Base-by-base conservation (phyloP, 2,797 vertebrate species). In the Danionella dracula region DNA sequence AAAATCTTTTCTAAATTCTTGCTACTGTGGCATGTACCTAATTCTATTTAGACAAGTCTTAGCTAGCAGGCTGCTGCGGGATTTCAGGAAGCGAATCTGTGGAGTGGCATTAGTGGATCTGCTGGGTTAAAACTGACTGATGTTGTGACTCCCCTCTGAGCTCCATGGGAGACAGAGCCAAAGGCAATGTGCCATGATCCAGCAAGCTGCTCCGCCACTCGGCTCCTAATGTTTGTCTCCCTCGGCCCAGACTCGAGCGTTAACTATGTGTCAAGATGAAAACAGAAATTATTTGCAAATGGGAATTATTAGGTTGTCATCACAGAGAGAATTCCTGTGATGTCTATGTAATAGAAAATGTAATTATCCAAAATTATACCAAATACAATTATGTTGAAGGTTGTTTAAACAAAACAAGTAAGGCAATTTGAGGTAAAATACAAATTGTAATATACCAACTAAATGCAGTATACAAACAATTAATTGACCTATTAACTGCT, bases 171-270 rank as follows among this genome's bases (percentile, higher is more conserved):
- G 21, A 54, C 10, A 5, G 19, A 65, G 50, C 62, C 40, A 65
- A 51, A 65, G 62, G 62, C 62, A 65, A 65, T 54, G 31, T 65
- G 61, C 61, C 49, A 65, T 65, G 61, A 65, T 65, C 40, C 40
- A 54, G 49, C 61, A 54, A 54, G 40, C 61, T 54, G 61, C 38
- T 65, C 29, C 44, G 61, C 50, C 31, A 65, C 38, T 65, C 61
- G 7, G 50, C 61, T 54, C 35, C 38, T 65, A 54, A 65, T 65
- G 50, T 65, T 19, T 65, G 49, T 65, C 38, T 54, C 61, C 23
- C 40, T 65, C 54, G 50, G 61, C 61, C 19, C 11, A 11, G 19
- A 32, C 4, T 13, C 38, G 34, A 65, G 50, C 15, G 29, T 11
- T 44, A 54, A 65, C 40, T 44, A 16, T 54, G 16, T 54, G 40